Percentiles rank a stretch among this genome's conserved stretches.
These are phyloP conservation scores for Apotomis turbidana DNA, from an alignment of 2,888 invertebrate genomes.

Conservation along the genomic window DNA sequence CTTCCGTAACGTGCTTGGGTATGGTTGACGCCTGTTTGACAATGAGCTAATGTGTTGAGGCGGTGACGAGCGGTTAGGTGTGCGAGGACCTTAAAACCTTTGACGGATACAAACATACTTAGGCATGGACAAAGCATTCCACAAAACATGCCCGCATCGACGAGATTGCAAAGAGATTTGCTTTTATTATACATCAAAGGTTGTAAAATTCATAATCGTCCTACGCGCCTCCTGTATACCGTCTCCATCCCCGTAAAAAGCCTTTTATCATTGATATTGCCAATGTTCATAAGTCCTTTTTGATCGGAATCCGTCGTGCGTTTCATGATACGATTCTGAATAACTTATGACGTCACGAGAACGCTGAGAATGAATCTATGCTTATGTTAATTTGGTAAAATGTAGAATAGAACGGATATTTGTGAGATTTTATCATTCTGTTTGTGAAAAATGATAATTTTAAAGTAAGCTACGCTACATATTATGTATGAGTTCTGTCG, in stretches of 20 bases:
- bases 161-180: slow-evolving; percentile 33
- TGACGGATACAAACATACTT: too few species aligned
- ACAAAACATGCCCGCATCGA: slow-evolving; percentile 24
- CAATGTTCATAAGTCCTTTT: neutral
- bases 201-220: slow-evolving; percentile 33
- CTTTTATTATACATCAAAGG: slow-evolving; percentile 42
- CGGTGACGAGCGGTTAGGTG: too few species aligned
- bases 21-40: too few species aligned
- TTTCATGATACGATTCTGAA: slow-evolving; percentile 9
- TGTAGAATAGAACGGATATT: neutral
- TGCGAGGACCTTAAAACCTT: too few species aligned
- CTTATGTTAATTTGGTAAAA: slow-evolving; percentile 12
- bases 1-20: too few species aligned
- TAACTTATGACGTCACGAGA: slow-evolving; percentile 11
- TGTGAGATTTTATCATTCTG: neutral
- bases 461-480: too few species aligned
- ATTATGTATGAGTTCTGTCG: too few species aligned
- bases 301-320: neutral
- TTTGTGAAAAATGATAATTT: too few species aligned
- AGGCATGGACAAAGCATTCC: neutral
- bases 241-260: neutral
- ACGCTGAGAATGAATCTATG: slow-evolving; percentile 14
- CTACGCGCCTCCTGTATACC: slow-evolving; percentile 13
- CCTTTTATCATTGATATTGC: neutral
- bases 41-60: too few species aligned